Evolutionary conservation across 1,140 invertebrate genomes (phyloP).

Genomic region (Adelges cooleyi): DNA sequence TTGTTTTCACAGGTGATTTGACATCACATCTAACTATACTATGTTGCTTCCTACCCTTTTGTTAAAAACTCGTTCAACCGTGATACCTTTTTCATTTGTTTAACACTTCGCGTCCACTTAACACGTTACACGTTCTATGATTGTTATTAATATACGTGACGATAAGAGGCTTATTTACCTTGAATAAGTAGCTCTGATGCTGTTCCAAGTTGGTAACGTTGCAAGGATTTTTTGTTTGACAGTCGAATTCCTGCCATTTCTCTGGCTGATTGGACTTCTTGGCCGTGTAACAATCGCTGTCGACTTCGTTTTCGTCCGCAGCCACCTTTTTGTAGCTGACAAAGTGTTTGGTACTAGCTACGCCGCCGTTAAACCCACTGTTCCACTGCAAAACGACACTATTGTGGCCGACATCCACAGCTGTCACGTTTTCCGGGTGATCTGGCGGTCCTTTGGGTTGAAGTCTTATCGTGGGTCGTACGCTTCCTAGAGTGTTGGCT

Average conservation of each 20-base stretch:
- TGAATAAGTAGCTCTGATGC: conserved; percentile 69
- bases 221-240: conserved; percentile 71
- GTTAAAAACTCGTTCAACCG: too few relatives aligned
- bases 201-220: conserved; percentile 72
- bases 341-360: conserved; percentile 72
- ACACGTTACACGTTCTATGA: too few relatives aligned
- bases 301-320: conserved; percentile 38
- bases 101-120: too few relatives aligned
- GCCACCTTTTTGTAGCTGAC: conserved; percentile 47
- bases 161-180: conserved; percentile 39
- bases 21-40: too few relatives aligned
- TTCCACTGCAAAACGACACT: conserved; percentile 70
- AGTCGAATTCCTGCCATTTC: conserved; percentile 66
- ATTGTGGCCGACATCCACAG: conserved; percentile 58
- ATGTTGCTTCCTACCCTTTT: too few relatives aligned
- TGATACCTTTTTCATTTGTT: too few relatives aligned
- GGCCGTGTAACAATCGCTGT: conserved; percentile 37
- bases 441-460: conserved; percentile 77
- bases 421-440: conserved; percentile 56
- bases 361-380: conserved; percentile 78
- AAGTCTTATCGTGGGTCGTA: conserved; percentile 62
- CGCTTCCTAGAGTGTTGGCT: conserved; percentile 58
- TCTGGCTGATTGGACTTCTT: conserved; percentile 45
- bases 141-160: too few relatives aligned
- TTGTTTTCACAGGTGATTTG: too few relatives aligned